Evolutionary conservation across 2,888 invertebrate species (phyloP), one percentile per base, ranked within the genome.

Genomic region (Caenorhabditis virilis): DNA sequence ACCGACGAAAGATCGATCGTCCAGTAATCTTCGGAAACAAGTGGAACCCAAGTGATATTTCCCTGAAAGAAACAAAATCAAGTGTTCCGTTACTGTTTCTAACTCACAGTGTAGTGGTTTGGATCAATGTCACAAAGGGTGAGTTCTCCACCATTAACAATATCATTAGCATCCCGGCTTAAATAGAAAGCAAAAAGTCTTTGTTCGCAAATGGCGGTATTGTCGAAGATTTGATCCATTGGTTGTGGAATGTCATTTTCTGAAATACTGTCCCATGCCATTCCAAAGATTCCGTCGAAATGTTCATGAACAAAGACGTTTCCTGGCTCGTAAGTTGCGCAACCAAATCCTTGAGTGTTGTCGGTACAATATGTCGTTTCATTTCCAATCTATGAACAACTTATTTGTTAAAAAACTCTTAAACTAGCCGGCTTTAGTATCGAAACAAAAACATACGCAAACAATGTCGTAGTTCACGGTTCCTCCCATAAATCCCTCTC

Each of bases 251-350:
- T 84, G 30, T 78, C 74, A 76, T 86, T 84, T 16, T 86, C 86
- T 30, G 87, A 83, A 65, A 87, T 87, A 1, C 81, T 78, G 49
- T 82, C 78, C 75, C 84, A 87, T 16, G 83, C 87, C 84, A 87
- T 83, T 27, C 82, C 82, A 53, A 83, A 70, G 63, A 84, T 78
- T 11, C 82, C 95, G 86, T 99, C 98, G 86, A 98, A 98, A 87
- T 95, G 95, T 66, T 95, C 98, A 20, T 61, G 95, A 26, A 98
- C 92, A 86, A 99, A 98, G 15, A 93, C 90, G 52, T 88, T 80
- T 36, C 98, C 97, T 0, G 97, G 97, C 86, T 99, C 95, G 79
- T 89, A 89, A 64, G 92, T 84, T 1, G 97, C 97, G 87, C 98
- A 97, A 9, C 93, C 97, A 86, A 98, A 98, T 23, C 92, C 92